A percentile compares a stretch with the other conserved stretches of the same genome.
Evolutionary conservation across 2,797 vertebrate genomes (phyloP).

Genomic region (Pampus argenteus): DNA sequence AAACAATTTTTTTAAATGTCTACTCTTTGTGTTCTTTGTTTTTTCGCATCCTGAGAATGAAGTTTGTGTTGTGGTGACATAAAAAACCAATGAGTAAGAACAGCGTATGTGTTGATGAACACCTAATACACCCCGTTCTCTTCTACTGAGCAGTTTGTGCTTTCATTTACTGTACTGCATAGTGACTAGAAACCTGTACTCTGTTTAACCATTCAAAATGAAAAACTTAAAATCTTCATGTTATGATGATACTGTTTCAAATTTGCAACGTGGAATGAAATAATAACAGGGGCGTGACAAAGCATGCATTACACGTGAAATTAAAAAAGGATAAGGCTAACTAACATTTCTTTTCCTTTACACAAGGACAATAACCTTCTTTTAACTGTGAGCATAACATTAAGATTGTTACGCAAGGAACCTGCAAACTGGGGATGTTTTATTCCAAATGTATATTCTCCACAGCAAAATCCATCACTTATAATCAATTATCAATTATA

Average conservation of each 20-base stretch:
- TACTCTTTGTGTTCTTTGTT: slow-evolving; percentile 69
- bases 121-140: slow-evolving; percentile 48
- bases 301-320: slow-evolving; percentile 82
- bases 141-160: slow-evolving; percentile 74
- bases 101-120: slow-evolving; percentile 45
- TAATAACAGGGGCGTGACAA: slow-evolving; percentile 71
- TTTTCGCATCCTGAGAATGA: slow-evolving; percentile 77
- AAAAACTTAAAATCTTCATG: slow-evolving; percentile 57
- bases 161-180: slow-evolving; percentile 79
- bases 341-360: slow-evolving; percentile 74
- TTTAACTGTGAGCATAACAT: slow-evolving; percentile 55
- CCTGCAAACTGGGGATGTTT: slow-evolving; percentile 54
- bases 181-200: slow-evolving; percentile 71
- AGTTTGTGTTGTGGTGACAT: slow-evolving; percentile 60
- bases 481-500: slow-evolving; percentile 72
- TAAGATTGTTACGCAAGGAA: slow-evolving; percentile 48
- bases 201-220: slow-evolving; percentile 53
- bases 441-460: slow-evolving; percentile 46
- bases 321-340: slow-evolving; percentile 71
- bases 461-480: slow-evolving; percentile 45
- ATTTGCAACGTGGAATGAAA: slow-evolving; percentile 62
- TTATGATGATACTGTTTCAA: slow-evolving; percentile 52
- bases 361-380: slow-evolving; percentile 68
- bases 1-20: slow-evolving; percentile 69
- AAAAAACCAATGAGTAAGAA: slow-evolving; percentile 52